These are phyloP conservation scores for Drosophila anomalata DNA, from an alignment of 2,888 invertebrate species.

Conservation along the genomic window DNA sequence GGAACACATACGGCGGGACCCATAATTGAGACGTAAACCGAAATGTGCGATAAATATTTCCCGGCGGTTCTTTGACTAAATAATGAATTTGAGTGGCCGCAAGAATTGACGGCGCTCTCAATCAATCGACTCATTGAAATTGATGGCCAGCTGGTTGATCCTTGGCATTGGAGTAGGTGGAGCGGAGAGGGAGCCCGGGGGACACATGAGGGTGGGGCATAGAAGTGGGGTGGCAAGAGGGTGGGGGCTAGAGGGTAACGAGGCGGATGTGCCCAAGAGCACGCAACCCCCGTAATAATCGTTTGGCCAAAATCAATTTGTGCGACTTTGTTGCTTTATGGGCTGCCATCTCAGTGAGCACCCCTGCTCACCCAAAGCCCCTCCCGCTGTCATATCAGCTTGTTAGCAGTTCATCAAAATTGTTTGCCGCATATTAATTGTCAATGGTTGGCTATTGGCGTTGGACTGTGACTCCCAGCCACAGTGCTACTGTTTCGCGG, in stretches of 20 bases:
- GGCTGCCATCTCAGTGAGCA: slow-evolving; percentile 32
- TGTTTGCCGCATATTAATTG: slow-evolving; percentile 75
- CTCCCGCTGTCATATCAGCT: slow-evolving; percentile 24
- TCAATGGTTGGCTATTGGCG: slow-evolving; percentile 6
- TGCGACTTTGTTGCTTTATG: slow-evolving; percentile 62
- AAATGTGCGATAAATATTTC: slow-evolving; percentile 32
- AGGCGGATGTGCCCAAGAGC: slow-evolving; percentile 49
- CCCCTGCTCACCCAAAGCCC: background rate
- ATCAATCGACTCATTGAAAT: slow-evolving; percentile 64
- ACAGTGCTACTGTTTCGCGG: slow-evolving; percentile 37
- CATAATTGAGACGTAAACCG: slow-evolving; percentile 48
- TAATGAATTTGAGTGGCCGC: slow-evolving; percentile 50
- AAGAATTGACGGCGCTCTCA: slow-evolving; percentile 56
- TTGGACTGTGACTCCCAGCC: slow-evolving; percentile 8
- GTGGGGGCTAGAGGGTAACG: slow-evolving; percentile 13
- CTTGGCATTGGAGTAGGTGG: slow-evolving; percentile 11
- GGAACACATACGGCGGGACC: slow-evolving; percentile 22
- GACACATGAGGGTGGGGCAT: background rate
- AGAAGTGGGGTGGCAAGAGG: slow-evolving; percentile 15
- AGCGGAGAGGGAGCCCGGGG: background rate
- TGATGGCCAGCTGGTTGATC: slow-evolving; percentile 51
- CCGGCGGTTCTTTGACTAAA: slow-evolving; percentile 53
- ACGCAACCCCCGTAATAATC: slow-evolving; percentile 51
- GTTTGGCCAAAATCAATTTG: slow-evolving; percentile 69
- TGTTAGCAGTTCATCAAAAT: slow-evolving; percentile 67